A percentile compares a stretch with the other conserved stretches of the same genome.
These are phyloP conservation scores for Oreochromis spilurus DNA, from an alignment of 2,113 vertebrate genomes.

Conservation along the genomic window DNA sequence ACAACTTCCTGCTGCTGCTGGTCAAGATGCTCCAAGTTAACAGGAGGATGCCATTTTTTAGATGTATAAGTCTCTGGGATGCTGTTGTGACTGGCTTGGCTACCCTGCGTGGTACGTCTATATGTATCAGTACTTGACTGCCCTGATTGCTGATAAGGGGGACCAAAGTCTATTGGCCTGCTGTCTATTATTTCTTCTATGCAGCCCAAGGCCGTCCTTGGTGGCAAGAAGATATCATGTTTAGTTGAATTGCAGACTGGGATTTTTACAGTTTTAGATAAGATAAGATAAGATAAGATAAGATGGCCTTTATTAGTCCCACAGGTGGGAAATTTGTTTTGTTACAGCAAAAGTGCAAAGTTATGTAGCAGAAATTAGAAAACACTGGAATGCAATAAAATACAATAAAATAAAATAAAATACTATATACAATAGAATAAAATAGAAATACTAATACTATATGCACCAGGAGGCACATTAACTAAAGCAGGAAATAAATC, in stretches of 20 bases:
- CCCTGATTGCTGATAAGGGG: neutral
- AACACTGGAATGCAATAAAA: too few relatives aligned
- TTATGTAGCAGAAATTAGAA: too few relatives aligned
- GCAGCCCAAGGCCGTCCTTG: neutral
- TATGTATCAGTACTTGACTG: neutral
- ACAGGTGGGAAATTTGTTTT: too few relatives aligned
- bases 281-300: too few relatives aligned
- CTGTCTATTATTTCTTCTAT: neutral
- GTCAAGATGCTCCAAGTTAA: neutral
- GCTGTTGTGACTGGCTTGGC: neutral
- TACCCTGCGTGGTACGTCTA: neutral
- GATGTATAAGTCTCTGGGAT: neutral
- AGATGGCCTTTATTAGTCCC: too few relatives aligned
- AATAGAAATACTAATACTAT: too few relatives aligned
- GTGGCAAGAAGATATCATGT: constrained; percentile 3
- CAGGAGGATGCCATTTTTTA: accelerated
- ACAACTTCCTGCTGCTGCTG: neutral
- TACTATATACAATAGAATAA: too few relatives aligned
- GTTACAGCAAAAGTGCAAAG: too few relatives aligned
- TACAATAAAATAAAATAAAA: too few relatives aligned
- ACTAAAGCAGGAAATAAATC: neutral
- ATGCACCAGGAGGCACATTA: neutral
- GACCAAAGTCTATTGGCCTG: neutral
- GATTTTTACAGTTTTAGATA: neutral
- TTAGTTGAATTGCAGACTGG: neutral